Evolutionary conservation across 2,113 vertebrate species (phyloP).

Genomic region (Catharus fuscescens): DNA sequence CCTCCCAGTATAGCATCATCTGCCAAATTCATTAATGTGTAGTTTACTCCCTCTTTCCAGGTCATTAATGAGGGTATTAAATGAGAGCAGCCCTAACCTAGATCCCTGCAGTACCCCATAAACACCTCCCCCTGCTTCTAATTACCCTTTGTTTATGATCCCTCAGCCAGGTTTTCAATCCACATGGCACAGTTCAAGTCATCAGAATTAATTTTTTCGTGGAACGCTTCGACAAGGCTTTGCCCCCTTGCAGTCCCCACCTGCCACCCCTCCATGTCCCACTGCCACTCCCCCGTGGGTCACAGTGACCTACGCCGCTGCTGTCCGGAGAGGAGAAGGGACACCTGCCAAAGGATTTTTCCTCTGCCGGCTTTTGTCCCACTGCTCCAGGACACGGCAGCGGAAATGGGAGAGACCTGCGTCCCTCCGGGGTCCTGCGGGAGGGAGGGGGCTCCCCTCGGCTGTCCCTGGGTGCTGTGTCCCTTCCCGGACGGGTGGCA

Average conservation of each 20-base stretch:
- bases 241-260: neutral
- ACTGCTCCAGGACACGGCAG: neutral
- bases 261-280: neutral
- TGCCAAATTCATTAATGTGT: constrained; percentile 71
- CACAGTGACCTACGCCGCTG: neutral
- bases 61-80: constrained; percentile 73
- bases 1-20: constrained; percentile 60
- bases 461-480: neutral
- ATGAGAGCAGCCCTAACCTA: constrained; percentile 60
- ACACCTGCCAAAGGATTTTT: neutral
- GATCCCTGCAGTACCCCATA: constrained; percentile 68
- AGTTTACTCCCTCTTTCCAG: constrained; percentile 69
- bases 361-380: neutral
- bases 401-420: neutral
- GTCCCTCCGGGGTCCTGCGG: neutral
- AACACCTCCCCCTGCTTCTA: constrained; percentile 66
- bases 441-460: neutral
- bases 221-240: neutral
- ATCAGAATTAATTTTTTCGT: constrained; percentile 58
- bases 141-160: constrained; percentile 73
- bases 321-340: neutral
- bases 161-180: constrained; percentile 57
- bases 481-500: neutral
- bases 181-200: constrained; percentile 42
- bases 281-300: neutral